These are phyloP conservation scores for Scalopus aquaticus DNA, from an alignment of 2,113 vertebrate genomes.

Conservation along the genomic window DNA sequence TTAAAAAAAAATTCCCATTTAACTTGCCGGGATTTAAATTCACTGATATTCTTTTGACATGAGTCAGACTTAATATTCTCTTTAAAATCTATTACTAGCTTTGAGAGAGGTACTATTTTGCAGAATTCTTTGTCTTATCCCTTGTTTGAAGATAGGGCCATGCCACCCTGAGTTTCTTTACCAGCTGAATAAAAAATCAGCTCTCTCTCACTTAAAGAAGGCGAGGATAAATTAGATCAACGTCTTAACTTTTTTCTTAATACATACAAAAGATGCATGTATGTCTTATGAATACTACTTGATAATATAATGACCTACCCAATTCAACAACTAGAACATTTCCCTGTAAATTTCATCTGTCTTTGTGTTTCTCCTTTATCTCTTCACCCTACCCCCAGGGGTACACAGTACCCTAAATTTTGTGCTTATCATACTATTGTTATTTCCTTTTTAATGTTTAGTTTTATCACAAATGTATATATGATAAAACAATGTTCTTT, in stretches of 20 bases:
- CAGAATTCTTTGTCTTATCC: constrained; percentile 5
- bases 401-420: background rate
- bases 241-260: constrained; percentile 18
- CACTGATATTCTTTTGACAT: constrained; percentile 41
- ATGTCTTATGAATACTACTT: background rate
- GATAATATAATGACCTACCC: background rate
- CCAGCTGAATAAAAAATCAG: background rate
- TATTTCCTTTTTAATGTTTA: constrained; percentile 31
- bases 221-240: background rate
- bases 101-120: background rate
- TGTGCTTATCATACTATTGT: constrained; percentile 1
- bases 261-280: background rate
- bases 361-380: background rate
- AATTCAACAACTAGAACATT: constrained; percentile 10
- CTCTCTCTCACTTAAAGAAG: background rate
- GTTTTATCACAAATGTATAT: constrained; percentile 9
- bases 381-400: background rate
- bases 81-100: constrained; percentile 41
- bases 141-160: constrained; percentile 15
- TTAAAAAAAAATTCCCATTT: constrained; percentile 1
- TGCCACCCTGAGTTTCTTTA: constrained; percentile 44
- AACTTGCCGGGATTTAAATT: constrained; percentile 40
- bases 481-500: constrained; percentile 36
- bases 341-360: background rate
- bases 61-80: background rate